Conservation (phyloP, 2,797 vertebrate species). For the Simalia tracyae region DNA sequence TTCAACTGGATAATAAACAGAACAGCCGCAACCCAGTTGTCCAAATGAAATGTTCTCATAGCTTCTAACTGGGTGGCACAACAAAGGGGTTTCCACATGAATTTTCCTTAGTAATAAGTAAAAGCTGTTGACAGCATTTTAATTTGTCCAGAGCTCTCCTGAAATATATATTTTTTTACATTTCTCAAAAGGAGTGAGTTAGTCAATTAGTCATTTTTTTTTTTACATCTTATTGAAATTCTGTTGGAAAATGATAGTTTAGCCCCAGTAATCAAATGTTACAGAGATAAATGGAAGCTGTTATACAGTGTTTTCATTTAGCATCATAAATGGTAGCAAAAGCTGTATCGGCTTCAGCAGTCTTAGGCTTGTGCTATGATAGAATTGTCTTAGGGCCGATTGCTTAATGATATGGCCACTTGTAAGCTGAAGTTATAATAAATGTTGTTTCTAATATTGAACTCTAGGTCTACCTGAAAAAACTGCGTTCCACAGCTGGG, state of each 20-base stretch:
- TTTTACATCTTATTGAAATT: background rate
- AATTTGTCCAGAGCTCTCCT: background rate
- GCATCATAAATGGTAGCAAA: background rate
- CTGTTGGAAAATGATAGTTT: background rate
- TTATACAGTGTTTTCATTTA: background rate
- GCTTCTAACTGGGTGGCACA: background rate
- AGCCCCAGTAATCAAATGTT: background rate
- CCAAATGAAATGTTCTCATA: background rate
- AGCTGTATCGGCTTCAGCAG: background rate
- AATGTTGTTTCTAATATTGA: background rate
- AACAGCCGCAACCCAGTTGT: no score
- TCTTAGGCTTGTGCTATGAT: background rate
- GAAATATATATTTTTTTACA: no score
- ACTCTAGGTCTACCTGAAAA: constrained; percentile 81
- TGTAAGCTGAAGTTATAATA: background rate
- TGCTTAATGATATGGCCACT: background rate
- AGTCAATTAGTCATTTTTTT: background rate
- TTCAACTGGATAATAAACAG: background rate
- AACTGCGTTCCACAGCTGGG: constrained; percentile 62
- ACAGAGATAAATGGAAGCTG: background rate
- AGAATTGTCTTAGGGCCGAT: background rate
- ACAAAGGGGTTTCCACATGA: background rate
- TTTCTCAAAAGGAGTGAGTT: background rate
- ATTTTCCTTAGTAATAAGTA: background rate
- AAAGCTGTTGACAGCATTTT: background rate